These are phyloP conservation scores for Mormyrus lacerda DNA, from an alignment of 2,113 vertebrate genomes.

Conservation along the genomic window DNA sequence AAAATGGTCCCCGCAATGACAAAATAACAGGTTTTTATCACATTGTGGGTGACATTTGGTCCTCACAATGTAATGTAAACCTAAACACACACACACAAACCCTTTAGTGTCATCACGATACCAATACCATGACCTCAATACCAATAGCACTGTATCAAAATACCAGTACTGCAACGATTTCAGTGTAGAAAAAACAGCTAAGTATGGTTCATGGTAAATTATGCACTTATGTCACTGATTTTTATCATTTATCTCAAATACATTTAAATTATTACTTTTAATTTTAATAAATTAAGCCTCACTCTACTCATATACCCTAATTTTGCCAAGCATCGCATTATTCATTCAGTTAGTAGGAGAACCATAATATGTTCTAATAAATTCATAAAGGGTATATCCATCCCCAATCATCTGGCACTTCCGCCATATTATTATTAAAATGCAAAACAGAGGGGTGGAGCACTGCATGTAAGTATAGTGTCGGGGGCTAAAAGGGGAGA, in stretches of 20 bases:
- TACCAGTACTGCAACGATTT: neutral
- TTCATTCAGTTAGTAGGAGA: neutral
- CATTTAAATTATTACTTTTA: neutral
- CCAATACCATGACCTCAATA: neutral
- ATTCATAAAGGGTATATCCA: neutral
- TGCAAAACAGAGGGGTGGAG: neutral
- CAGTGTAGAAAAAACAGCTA: neutral
- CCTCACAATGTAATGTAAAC: too few relatives aligned
- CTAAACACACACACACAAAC: neutral
- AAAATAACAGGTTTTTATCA: too few relatives aligned
- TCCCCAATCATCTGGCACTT: neutral
- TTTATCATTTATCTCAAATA: neutral
- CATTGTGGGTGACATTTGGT: too few relatives aligned
- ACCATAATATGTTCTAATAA: neutral
- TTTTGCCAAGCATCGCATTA: neutral
- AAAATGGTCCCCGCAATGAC: too few relatives aligned
- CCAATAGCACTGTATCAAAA: neutral
- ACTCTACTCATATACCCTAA: neutral
- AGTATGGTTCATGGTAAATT: neutral
- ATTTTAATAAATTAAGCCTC: neutral
- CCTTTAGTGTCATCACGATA: neutral
- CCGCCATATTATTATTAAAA: neutral
- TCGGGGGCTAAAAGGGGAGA: neutral
- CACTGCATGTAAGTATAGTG: neutral
- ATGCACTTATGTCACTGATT: neutral